Percentiles rank a stretch among this genome's conserved stretches.
Conservation (phyloP, 2,888 invertebrate species). For the Sphinx pinastri region DNA sequence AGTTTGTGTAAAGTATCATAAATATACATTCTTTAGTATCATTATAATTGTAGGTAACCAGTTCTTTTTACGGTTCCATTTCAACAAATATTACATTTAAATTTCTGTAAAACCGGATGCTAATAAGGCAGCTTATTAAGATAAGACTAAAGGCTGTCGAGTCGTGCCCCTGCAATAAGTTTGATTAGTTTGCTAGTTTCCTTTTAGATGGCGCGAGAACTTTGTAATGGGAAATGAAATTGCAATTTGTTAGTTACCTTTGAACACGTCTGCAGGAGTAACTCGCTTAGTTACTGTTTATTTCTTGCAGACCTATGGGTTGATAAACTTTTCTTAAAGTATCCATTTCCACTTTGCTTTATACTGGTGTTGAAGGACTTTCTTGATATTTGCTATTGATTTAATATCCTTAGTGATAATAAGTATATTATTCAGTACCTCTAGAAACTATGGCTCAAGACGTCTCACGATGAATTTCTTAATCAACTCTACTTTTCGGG, state of each 20-base stretch:
- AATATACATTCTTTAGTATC: too few relatives aligned
- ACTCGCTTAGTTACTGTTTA: background rate
- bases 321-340: background rate
- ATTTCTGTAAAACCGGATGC: conserved; percentile 33
- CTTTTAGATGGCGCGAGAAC: background rate
- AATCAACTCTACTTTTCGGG: too few relatives aligned
- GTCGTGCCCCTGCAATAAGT: background rate
- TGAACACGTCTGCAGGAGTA: background rate
- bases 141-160: background rate
- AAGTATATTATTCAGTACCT: too few relatives aligned
- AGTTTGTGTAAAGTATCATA: too few relatives aligned
- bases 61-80: too few relatives aligned
- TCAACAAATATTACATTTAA: conserved; percentile 27
- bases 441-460: too few relatives aligned
- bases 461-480: too few relatives aligned
- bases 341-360: too few relatives aligned
- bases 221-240: background rate
- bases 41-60: too few relatives aligned
- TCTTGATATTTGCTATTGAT: background rate
- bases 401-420: too few relatives aligned
- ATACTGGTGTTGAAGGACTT: background rate
- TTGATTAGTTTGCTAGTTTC: background rate
- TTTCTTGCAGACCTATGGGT: background rate
- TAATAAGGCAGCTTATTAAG: background rate
- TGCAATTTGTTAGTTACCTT: conserved; percentile 5